Percentiles rank a stretch among this genome's conserved stretches.
phyloP scores from a whole-genome alignment of 2,888 invertebrate species.

The Asteroscopus sphinx region DNA sequence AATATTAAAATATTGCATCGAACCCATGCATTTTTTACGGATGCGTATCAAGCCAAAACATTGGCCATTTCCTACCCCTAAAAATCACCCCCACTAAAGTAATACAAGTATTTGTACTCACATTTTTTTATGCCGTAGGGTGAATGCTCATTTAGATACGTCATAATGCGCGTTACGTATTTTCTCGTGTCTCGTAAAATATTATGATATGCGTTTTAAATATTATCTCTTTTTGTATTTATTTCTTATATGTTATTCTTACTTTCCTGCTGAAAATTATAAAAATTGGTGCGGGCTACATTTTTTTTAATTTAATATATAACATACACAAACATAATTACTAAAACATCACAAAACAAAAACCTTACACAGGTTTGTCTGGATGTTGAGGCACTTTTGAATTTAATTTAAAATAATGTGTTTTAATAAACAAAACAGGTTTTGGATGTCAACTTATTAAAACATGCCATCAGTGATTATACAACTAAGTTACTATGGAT shows the following conservation, averaged over 20 bases:
- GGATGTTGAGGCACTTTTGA: no score
- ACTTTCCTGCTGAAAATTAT: no score
- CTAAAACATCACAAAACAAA: no score
- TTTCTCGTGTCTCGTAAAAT: conserved; percentile 54
- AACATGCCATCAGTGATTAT: no score
- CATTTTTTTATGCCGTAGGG: conserved; percentile 74
- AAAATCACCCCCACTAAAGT: conserved; percentile 80
- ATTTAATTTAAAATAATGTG: no score
- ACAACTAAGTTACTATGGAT: no score
- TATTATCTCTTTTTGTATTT: conserved; percentile 30
- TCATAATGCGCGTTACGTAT: conserved; percentile 69
- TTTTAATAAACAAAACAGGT: no score
- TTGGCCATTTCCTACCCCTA: conserved; percentile 79
- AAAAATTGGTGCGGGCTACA: no score
- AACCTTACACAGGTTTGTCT: no score
- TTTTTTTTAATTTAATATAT: no score
- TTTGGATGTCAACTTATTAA: no score
- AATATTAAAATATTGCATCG: conserved; percentile 89
- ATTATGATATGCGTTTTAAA: conserved; percentile 50
- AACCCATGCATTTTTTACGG: conserved; percentile 86
- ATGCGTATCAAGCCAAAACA: conserved; percentile 81
- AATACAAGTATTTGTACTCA: conserved; percentile 88
- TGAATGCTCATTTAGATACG: conserved; percentile 78
- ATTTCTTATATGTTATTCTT: conserved; percentile 5
- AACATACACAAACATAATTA: no score